Evolutionary conservation across 2,888 invertebrate species (phyloP).

Genomic region (Spilarctia lutea): DNA sequence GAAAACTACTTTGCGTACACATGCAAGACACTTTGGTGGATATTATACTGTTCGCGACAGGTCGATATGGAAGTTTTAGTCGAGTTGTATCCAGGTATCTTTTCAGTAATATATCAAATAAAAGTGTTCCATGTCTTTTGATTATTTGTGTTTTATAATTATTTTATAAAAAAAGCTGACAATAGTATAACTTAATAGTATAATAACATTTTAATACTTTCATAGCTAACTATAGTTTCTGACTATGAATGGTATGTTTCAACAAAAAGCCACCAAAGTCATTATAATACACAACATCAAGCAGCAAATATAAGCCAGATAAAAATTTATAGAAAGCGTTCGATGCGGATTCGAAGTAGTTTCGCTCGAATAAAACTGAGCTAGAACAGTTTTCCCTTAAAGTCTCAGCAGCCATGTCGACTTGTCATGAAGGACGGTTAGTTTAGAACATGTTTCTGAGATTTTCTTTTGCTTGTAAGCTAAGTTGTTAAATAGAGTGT

Average conservation of each 20-base stretch:
- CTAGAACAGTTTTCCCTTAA: not conserved
- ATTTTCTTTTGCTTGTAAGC: not conserved
- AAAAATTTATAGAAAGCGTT: not conserved
- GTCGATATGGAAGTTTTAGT: not conserved
- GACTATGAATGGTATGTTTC: not conserved
- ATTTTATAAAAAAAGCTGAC: too few relatives aligned
- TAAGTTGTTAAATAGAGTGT: too few relatives aligned
- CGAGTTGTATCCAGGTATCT: not conserved
- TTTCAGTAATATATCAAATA: not conserved
- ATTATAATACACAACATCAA: not conserved
- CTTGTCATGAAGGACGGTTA: not conserved
- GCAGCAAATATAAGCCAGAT: not conserved
- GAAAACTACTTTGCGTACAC: slow-evolving; percentile 38
- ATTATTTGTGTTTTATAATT: too few relatives aligned
- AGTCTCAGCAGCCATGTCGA: not conserved
- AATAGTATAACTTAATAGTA: too few relatives aligned
- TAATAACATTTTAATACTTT: too few relatives aligned
- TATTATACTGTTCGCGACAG: not conserved
- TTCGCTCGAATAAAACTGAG: too few relatives aligned
- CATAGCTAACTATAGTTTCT: not conserved
- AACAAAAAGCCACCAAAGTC: not conserved
- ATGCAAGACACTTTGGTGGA: not conserved
- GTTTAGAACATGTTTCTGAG: not conserved
- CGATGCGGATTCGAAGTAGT: too few relatives aligned
- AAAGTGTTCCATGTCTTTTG: not conserved